Percentiles rank a stretch among this genome's conserved stretches.
Conservation (phyloP, 2,797 vertebrate genomes). For the Etheostoma perlongum region DNA sequence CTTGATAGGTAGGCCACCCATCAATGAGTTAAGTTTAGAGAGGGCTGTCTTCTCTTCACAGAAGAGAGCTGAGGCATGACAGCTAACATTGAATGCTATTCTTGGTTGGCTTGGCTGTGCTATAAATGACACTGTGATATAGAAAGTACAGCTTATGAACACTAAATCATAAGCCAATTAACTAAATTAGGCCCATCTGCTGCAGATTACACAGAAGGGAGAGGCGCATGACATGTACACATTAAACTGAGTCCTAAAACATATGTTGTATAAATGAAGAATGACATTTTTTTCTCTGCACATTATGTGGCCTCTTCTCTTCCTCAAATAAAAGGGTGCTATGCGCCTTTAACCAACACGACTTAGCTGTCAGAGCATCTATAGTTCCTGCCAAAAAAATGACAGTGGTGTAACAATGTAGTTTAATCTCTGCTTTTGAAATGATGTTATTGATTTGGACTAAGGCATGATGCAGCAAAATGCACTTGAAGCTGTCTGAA, state of each 20-base stretch:
- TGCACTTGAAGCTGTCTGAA: conserved; percentile 3
- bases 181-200: conserved; percentile 30
- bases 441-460: not conserved
- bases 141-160: conserved; percentile 19
- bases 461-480: not conserved
- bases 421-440: conserved; percentile 24
- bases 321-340: not conserved
- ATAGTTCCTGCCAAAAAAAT: not conserved
- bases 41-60: conserved; percentile 13
- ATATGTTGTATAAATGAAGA: conserved; percentile 10
- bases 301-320: not conserved
- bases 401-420: not conserved
- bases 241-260: conserved; percentile 13
- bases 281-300: not conserved
- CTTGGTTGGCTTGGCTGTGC: not conserved
- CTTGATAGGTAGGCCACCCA: conserved; percentile 20
- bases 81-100: conserved; percentile 26
- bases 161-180: conserved; percentile 31
- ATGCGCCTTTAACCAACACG: not conserved
- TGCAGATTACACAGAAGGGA: not conserved
- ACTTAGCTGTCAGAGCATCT: not conserved
- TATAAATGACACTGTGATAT: conserved; percentile 31
- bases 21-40: conserved; percentile 11
- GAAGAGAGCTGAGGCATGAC: conserved; percentile 44
- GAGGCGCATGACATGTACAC: not conserved